phyloP scores from a whole-genome alignment of 2,113 vertebrate species.

The Cyanoderma ruficeps region DNA sequence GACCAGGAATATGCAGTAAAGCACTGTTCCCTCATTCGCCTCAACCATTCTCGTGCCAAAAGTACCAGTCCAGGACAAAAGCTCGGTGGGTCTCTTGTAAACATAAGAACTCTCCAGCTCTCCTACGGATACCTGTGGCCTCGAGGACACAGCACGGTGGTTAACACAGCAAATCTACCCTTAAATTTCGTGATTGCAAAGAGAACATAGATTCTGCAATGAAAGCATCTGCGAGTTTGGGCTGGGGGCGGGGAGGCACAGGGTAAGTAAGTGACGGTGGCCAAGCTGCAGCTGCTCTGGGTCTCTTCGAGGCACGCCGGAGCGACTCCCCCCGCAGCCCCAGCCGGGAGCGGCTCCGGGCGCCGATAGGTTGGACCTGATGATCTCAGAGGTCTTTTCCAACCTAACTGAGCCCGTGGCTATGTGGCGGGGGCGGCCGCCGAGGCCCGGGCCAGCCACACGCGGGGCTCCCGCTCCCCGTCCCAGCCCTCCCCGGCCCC shows the following conservation, averaged over 20 bases:
- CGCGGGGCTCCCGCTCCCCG: neutral
- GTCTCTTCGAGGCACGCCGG: neutral
- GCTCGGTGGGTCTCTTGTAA: neutral
- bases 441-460: neutral
- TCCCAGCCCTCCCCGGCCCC: neutral
- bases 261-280: fast-evolving
- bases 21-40: neutral
- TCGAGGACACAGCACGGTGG: fast-evolving
- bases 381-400: neutral
- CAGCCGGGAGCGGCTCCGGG: neutral
- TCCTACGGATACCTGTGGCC: fast-evolving
- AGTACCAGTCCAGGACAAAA: fast-evolving
- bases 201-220: fast-evolving
- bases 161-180: neutral
- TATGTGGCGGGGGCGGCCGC: neutral
- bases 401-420: fast-evolving
- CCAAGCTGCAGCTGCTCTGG: fast-evolving
- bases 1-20: neutral
- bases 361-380: neutral
- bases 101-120: neutral
- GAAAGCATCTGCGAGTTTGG: fast-evolving
- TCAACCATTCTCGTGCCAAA: neutral
- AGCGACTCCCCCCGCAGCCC: neutral
- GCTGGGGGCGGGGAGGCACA: too few species aligned
- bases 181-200: fast-evolving